phyloP scores from a whole-genome alignment of 2,797 vertebrate genomes.

The Kryptopterus vitreolus region DNA sequence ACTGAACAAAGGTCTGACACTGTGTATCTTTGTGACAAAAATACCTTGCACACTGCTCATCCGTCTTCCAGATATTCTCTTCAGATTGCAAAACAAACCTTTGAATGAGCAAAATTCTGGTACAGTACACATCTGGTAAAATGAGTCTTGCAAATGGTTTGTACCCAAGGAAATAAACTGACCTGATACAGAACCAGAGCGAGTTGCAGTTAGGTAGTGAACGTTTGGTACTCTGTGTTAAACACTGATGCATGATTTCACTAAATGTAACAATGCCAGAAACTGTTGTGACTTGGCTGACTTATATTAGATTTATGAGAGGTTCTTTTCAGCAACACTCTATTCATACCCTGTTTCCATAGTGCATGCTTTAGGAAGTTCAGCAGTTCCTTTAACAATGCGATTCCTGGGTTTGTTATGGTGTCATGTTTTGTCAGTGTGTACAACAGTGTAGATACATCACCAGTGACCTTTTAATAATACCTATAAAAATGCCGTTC shows the following conservation, averaged over 20 bases:
- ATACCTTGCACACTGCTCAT: background rate
- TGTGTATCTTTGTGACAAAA: constrained; percentile 5
- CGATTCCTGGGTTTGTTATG: background rate
- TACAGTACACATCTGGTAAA: background rate
- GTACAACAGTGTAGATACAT: background rate
- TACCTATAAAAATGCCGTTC: background rate
- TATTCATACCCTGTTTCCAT: background rate
- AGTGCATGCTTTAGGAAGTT: background rate
- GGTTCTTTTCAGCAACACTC: background rate
- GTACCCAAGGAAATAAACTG: background rate
- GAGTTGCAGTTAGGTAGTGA: constrained; percentile 17
- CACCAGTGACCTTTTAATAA: background rate
- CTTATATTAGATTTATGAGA: constrained; percentile 8
- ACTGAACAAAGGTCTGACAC: background rate
- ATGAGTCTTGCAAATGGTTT: background rate
- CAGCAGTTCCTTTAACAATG: background rate
- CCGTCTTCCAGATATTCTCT: constrained; percentile 13
- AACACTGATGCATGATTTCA: constrained; percentile 20
- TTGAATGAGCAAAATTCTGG: constrained; percentile 2
- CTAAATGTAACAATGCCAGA: constrained; percentile 13
- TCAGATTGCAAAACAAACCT: constrained; percentile 2
- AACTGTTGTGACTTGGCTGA: constrained; percentile 9
- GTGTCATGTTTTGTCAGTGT: background rate
- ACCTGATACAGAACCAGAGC: background rate
- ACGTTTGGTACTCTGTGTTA: background rate